Percentiles rank a stretch among this genome's conserved stretches.
Evolutionary conservation across 2,797 vertebrate genomes (phyloP).

Genomic region (Gallirallus australis): DNA sequence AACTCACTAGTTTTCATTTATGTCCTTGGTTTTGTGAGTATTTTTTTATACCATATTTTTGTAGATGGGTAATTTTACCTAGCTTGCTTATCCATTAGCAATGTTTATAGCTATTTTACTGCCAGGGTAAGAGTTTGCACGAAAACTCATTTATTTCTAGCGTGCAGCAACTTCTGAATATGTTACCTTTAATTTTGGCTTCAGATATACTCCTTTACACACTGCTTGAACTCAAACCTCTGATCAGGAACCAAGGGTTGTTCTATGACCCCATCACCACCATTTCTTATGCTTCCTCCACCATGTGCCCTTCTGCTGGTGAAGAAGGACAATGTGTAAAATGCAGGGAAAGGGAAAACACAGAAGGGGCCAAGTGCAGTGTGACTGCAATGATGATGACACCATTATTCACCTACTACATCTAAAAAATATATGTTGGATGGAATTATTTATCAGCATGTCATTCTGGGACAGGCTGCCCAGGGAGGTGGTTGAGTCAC

Average conservation of each 20-base stretch:
- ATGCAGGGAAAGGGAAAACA: neutral
- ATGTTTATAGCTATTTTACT: neutral
- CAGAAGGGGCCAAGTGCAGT: neutral
- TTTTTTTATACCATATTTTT: neutral
- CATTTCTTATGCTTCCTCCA: neutral
- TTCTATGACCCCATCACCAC: neutral
- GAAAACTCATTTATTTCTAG: neutral
- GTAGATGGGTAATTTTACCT: neutral
- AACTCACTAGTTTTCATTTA: neutral
- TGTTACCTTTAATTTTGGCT: neutral
- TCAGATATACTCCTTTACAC: neutral
- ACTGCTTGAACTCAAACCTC: neutral
- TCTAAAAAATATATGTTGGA: neutral
- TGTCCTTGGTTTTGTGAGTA: neutral
- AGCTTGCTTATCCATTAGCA: neutral
- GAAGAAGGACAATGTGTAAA: neutral
- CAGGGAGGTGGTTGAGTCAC: too few species aligned
- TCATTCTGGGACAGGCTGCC: neutral
- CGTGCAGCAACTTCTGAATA: neutral
- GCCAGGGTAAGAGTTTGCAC: neutral
- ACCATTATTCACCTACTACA: neutral
- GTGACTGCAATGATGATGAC: neutral
- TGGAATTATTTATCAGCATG: neutral
- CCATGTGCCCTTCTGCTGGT: neutral
- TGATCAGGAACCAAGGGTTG: neutral